Evolutionary conservation across 2,113 vertebrate genomes (phyloP), one percentile per base, ranked within the genome.

Genomic region (Zingel zingel): DNA sequence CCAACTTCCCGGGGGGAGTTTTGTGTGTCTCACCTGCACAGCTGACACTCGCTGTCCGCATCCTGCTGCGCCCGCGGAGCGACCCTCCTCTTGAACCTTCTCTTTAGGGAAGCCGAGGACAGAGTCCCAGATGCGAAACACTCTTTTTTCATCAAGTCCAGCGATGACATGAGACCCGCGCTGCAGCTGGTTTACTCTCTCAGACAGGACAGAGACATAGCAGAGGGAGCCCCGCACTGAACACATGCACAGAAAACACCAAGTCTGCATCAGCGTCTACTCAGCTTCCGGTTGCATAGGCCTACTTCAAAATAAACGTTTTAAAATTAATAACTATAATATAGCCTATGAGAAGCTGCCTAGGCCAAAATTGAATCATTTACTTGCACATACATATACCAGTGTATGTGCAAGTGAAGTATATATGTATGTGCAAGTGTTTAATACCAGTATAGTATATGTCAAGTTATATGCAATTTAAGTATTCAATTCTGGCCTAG

Each of bases 141-240:
- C 74, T 95, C 93, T 59, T 87, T 93, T 90, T 92, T 96, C 95
- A 93, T 94, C 88, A 89, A 90, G 86, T 88, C 93, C 77, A 89
- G 70, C 9, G 89, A 86, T 77, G 95, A 93, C 94, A 95, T 94
- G 87, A 89, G 88, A 79, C 72, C 19, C 4, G 58, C 0, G 13
- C 67, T 47, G 57, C 63, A 56, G 77, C 21, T 8, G 36, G 5
- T 11, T 18, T 11, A 7, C 15, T 30, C 2, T n/a, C n/a, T 53
- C 30, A 39, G 4, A 36, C 62, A 18, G 51, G 21, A 50, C 45
- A 11, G 7, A 11, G 47, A 19, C 62, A 23, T 36, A 1, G 50
- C 57, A 39, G 33, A 43, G 21, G 21, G 15, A 43, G 58, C 43
- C n/a, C 45, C 36, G 65, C 39, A 3, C 12, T 25, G 36, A 21